Evolutionary conservation across 2,113 vertebrate species (phyloP).

Genomic region (Pygathrix nemaeus): DNA sequence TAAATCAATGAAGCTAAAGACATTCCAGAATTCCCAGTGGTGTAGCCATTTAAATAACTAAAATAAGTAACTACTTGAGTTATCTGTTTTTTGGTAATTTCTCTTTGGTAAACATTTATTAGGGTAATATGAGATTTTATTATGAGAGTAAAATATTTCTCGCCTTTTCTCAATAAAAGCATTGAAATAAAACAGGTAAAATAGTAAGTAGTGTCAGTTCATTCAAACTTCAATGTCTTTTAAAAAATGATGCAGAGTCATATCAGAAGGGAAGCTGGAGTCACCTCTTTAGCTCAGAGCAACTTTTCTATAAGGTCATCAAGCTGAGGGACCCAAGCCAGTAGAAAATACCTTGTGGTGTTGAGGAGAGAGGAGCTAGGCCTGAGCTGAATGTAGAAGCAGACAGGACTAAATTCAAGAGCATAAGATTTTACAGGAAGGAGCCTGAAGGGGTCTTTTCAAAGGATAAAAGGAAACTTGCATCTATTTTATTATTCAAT

Average conservation of each 20-base stretch:
- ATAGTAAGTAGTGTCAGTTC: not conserved
- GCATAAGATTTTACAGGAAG: no score
- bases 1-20: not conserved
- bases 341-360: not conserved
- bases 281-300: not conserved
- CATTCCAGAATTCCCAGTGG: not conserved
- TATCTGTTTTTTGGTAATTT: not conserved
- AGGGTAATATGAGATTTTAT: not conserved
- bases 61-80: no score
- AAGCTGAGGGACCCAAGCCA: not conserved
- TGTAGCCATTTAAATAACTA: not conserved
- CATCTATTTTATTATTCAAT: not conserved
- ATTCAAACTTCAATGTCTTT: not conserved
- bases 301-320: not conserved
- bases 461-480: not conserved
- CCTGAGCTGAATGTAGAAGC: not conserved
- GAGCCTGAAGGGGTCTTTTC: not conserved
- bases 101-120: not conserved
- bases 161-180: not conserved
- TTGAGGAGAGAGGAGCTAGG: not conserved
- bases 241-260: not conserved
- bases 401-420: not conserved
- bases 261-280: not conserved
- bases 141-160: not conserved
- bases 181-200: not conserved